Evolutionary conservation across 2,113 vertebrate species (phyloP), one percentile per base, ranked within the genome.

Genomic region (Lepisosteus oculatus): DNA sequence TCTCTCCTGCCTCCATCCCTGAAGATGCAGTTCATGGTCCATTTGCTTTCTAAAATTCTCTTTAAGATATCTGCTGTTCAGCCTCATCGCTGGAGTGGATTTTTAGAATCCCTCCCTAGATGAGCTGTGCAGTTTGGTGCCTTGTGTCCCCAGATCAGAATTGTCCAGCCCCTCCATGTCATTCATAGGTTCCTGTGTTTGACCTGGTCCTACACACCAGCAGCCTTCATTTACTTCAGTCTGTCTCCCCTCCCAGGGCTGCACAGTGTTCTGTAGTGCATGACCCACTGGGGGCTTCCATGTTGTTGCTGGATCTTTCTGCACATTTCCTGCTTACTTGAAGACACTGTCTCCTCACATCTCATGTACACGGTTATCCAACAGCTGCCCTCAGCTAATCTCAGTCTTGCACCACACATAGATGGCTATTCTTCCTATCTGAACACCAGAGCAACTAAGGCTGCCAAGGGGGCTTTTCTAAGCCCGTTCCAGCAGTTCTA

Each of bases 391-490:
- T 51, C 5, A 51, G 9, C 9, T 51, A 9, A 51, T 6, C 47
- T 51, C 9, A 51, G 9, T 51, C 47, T 51, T 51, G 47, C 47
- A 6, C 9, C 47, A 51, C 5, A 6, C 47, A 51, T 51, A 9
- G 47, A 6, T 51, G 5, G 5, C 47, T 51, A 9, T 51, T 51
- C 5, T 5, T 11, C 11, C 65, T 13, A 55, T 59, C 59, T 59
- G 43, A 5, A 29, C 44, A 29, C 3, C 51, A 13, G n/a, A 13
- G 54, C 62, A 61, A 47, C 62, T 9, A 55, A 41, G 70, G 12
- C 5, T 62, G 44, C 55, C 14, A 69, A 67, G 55, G 80, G 81
- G 44, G 61, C 67, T 77, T 74, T 76, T 72, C 70, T 61, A 29
- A 29, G 29, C 29, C 65, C 56, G 65, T 70, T 59, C 67, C 57